Base-by-base conservation (phyloP, 2,797 vertebrate species). In the Takifugu rubripes region DNA sequence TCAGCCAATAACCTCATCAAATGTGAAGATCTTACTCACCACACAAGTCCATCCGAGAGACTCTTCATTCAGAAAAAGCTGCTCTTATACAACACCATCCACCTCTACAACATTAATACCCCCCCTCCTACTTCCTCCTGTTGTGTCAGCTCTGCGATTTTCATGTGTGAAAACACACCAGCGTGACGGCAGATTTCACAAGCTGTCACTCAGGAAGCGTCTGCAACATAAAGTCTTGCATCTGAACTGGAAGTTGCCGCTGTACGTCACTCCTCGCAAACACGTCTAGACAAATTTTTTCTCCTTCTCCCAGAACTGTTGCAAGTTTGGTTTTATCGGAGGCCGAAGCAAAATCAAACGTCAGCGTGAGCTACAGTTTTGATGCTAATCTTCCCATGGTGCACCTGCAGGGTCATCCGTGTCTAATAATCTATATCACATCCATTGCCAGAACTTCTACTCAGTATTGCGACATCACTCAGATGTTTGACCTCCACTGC, bases 171-270 rank as follows among this genome's bases (percentile, higher is more conserved):
- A 49, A 49, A 8, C 8, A 2, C 25, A 21, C 25, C 52, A 52
- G 42, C 31, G 8, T 45, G 43, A 62, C 49, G 16, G 42, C 51
- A 9, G 42, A 59, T 57, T 52, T 48, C 42, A 33, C 33, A 33
- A 33, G 6, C 33, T 33, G 5, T 12, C 10, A 21, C 56, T 82
- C 82, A 80, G 79, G 66, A 56, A 79, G 78, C 56, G 42, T 66
- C 76, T 60, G 57, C 46, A 4, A 33, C 26, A 70, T 25, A 74
- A 72, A 57, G 11, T 40, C 11, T 40, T 14, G 3, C 62, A 75
- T 85, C 78, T 40, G 49, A 68, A 64, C 49, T 68, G 61, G 56
- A 75, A 47, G 64, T 64, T 25, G 49, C 2, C 14, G 55, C 24
- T 44, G 25, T 6, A 21, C 45, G 56, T 49, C 49, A 6, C 29